These are phyloP conservation scores for Leptopilina drosophilae DNA, from an alignment of 2,888 invertebrate genomes.

Conservation along the genomic window DNA sequence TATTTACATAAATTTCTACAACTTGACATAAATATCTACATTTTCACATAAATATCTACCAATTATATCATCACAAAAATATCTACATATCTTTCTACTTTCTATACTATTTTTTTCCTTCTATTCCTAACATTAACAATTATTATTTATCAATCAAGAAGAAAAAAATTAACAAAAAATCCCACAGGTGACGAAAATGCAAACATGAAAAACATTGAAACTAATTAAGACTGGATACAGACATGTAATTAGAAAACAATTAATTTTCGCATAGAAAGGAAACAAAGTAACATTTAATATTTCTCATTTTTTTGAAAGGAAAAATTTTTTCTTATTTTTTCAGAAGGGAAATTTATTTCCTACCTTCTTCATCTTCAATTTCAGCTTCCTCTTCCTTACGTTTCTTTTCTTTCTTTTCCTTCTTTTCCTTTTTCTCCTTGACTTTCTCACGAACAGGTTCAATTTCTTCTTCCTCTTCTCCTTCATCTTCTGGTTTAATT, in stretches of 20 bases:
- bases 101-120: too few species aligned
- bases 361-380: constrained; percentile 51
- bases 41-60: too few species aligned
- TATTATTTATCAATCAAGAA: background rate
- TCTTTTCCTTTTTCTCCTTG: constrained; percentile 58
- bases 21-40: too few species aligned
- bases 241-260: background rate
- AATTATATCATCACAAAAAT: too few species aligned
- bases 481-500: constrained; percentile 50
- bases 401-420: constrained; percentile 56
- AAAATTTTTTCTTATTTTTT: background rate
- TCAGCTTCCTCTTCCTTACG: constrained; percentile 48
- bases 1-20: too few species aligned
- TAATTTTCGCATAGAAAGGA: background rate
- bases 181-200: background rate
- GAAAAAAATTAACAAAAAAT: background rate
- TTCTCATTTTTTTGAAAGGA: background rate
- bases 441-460: constrained; percentile 57
- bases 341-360: background rate
- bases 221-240: background rate
- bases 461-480: constrained; percentile 49
- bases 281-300: background rate
- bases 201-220: background rate
- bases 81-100: background rate
- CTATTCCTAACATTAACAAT: too few species aligned